These are phyloP conservation scores for Lasioglossum morio DNA, from an alignment of 2,888 invertebrate species.

Conservation along the genomic window DNA sequence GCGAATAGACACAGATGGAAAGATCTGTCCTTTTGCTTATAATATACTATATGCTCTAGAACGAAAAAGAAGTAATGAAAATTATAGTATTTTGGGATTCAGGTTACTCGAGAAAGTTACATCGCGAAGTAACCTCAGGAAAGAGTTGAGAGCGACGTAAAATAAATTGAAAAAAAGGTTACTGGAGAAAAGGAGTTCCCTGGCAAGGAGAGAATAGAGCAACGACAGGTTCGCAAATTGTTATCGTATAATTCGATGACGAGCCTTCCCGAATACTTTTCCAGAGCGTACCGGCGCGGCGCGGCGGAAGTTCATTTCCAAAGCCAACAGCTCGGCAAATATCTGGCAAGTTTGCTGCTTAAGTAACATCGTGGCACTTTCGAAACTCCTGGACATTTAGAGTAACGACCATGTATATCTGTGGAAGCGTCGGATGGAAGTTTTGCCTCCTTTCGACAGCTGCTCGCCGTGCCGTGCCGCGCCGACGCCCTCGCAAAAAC, in stretches of 20 bases:
- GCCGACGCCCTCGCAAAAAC: constrained; percentile 12
- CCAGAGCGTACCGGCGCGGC: not conserved
- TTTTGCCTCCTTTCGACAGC: constrained; percentile 1
- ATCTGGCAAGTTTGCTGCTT: constrained; percentile 4
- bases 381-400: constrained; percentile 10
- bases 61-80: no score
- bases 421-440: constrained; percentile 12
- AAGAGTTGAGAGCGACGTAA: no score
- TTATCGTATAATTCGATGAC: not conserved
- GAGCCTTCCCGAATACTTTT: not conserved
- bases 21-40: no score
- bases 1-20: no score
- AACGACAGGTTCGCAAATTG: not conserved
- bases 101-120: no score
- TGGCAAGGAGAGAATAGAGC: no score
- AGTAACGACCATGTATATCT: constrained; percentile 13
- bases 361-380: constrained; percentile 9
- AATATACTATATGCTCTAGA: no score
- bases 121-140: no score
- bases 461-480: not conserved
- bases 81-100: no score
- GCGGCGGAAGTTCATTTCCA: not conserved
- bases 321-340: not conserved
- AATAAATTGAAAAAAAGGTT: no score
- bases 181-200: no score